Evolutionary conservation across 1,140 invertebrate species (phyloP).

Genomic region (Macrotrachela quadricornifera): DNA sequence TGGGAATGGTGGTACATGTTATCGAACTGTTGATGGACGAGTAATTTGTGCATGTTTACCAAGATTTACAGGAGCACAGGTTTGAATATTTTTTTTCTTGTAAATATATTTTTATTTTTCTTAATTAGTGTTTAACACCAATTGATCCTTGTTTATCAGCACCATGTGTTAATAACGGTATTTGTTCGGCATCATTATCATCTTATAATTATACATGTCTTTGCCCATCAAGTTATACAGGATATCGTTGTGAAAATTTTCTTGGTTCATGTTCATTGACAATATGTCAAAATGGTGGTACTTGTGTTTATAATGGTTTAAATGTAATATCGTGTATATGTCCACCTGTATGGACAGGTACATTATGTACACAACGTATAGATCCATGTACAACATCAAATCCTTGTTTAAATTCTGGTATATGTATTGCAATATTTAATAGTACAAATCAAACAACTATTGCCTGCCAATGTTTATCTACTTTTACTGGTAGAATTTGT

Average conservation of each 20-base stretch:
- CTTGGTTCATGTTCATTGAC: background rate
- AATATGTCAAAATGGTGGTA: conserved; percentile 14
- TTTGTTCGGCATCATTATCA: conserved; percentile 40
- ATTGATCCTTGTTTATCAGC: conserved; percentile 12
- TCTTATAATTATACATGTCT: background rate
- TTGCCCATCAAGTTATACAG: background rate
- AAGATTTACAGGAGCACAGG: conserved; percentile 4
- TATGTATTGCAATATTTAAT: background rate
- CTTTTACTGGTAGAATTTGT: background rate
- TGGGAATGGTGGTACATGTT: conserved; percentile 7
- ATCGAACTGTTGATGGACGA: conserved; percentile 34
- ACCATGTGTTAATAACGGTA: conserved; percentile 69
- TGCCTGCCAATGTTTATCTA: background rate
- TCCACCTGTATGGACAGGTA: conserved; percentile 67
- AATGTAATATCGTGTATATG: conserved; percentile 47
- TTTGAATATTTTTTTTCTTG: too few species aligned
- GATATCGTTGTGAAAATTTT: background rate
- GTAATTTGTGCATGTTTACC: conserved; percentile 9
- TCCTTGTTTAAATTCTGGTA: background rate
- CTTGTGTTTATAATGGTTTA: conserved; percentile 12
- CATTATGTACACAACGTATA: conserved; percentile 32
- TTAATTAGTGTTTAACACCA: conserved; percentile 7
- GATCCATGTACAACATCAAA: conserved; percentile 1
- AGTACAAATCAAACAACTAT: background rate
- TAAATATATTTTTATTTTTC: too few species aligned